A percentile compares a stretch with the other conserved stretches of the same genome.
Evolutionary conservation across 1,140 invertebrate species (phyloP).

Genomic region (Calephelis nemesis): DNA sequence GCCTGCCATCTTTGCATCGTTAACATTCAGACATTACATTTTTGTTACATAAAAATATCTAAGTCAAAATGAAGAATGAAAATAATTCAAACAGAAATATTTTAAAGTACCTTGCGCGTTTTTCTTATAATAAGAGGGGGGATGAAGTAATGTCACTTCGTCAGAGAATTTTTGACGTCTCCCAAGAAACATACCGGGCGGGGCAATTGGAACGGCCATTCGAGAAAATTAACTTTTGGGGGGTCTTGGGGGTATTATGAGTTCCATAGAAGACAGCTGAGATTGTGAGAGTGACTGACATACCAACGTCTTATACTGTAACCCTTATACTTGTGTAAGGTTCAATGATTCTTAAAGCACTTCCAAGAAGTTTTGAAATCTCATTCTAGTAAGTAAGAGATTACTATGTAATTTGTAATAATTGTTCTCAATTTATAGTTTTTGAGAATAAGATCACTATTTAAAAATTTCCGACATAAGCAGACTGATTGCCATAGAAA

Average conservation of each 20-base stretch:
- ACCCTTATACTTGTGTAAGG: neutral
- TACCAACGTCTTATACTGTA: neutral
- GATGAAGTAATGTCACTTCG: constrained; percentile 39
- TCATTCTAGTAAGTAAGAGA: neutral
- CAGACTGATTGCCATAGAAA: too few species aligned
- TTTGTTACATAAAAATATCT: constrained; percentile 12
- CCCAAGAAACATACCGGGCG: constrained; percentile 29
- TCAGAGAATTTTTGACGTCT: constrained; percentile 43
- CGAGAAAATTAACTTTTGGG: constrained; percentile 57
- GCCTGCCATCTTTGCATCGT: neutral
- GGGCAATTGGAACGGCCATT: constrained; percentile 35
- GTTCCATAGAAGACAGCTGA: constrained; percentile 26
- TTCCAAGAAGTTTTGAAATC: neutral
- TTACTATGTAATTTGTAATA: too few species aligned
- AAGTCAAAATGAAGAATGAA: constrained; percentile 21
- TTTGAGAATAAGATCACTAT: too few species aligned
- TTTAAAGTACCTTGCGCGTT: constrained; percentile 35
- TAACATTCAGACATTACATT: constrained; percentile 8
- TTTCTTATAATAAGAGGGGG: constrained; percentile 33
- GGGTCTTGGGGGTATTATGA: constrained; percentile 32
- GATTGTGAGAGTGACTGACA: neutral
- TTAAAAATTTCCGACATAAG: too few species aligned
- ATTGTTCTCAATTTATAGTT: too few species aligned
- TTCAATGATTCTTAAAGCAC: neutral
- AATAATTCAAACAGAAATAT: constrained; percentile 36